phyloP scores from a whole-genome alignment of 2,797 vertebrate species.

The Microchirus variegatus region DNA sequence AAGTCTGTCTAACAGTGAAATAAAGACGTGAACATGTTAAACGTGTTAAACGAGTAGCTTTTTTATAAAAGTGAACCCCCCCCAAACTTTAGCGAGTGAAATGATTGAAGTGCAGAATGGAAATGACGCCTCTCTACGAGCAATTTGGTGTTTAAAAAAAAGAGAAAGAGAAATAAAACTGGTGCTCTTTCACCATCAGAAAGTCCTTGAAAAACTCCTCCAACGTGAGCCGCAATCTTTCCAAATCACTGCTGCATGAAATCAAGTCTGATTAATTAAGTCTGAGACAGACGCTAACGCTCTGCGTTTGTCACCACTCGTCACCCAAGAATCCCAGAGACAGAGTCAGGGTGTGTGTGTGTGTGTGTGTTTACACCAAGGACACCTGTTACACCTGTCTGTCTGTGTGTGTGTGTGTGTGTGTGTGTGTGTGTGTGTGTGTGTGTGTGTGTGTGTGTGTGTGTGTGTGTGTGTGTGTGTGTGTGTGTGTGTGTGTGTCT shows the following conservation, averaged over 20 bases:
- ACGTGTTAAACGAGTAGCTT: too few species aligned
- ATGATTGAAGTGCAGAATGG: slow-evolving; percentile 46
- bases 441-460: too few species aligned
- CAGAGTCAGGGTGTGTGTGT: background rate
- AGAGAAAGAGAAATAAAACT: background rate
- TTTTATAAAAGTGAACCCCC: background rate
- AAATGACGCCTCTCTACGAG: slow-evolving; percentile 28
- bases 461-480: too few species aligned
- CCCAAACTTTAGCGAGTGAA: background rate
- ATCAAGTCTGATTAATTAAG: slow-evolving; percentile 53
- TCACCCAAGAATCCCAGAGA: background rate
- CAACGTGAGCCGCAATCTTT: slow-evolving; percentile 37
- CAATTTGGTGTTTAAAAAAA: slow-evolving; percentile 25
- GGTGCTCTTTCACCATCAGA: slow-evolving; percentile 42
- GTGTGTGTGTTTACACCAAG: background rate
- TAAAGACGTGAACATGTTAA: too few species aligned
- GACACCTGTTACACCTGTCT: background rate
- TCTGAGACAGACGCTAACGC: slow-evolving; percentile 19
- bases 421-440: too few species aligned
- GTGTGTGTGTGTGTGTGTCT: too few species aligned
- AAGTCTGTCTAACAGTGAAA: background rate
- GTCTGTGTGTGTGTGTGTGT: too few species aligned
- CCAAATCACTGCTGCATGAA: slow-evolving; percentile 46
- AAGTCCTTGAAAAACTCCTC: slow-evolving; percentile 50
- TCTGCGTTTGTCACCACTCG: slow-evolving; percentile 22